Evolutionary conservation across 1,140 invertebrate genomes (phyloP).

Genomic region (Heliothis virescens): DNA sequence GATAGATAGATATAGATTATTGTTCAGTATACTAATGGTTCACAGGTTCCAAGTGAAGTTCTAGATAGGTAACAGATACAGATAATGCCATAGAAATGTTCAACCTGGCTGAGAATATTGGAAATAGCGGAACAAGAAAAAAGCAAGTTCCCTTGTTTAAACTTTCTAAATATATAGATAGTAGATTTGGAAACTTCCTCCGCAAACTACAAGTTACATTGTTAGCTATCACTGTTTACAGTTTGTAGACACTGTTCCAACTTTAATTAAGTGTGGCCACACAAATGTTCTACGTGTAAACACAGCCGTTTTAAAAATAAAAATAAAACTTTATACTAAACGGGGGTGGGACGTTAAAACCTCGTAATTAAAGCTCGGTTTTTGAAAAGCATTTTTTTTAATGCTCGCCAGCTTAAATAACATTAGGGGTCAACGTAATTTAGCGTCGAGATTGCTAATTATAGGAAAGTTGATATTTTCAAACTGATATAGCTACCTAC

Average conservation of each 20-base stretch:
- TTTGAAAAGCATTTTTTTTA: neutral
- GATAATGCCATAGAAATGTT: no score
- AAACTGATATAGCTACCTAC: no score
- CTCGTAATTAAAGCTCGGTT: neutral
- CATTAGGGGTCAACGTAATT: neutral
- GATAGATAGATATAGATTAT: no score
- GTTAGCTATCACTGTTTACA: constrained; percentile 7
- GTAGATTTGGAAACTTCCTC: neutral
- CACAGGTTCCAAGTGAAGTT: no score
- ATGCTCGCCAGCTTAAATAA: neutral
- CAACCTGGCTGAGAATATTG: no score
- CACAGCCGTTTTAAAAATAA: neutral
- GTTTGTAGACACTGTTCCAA: neutral
- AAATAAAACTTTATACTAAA: neutral
- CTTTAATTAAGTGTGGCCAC: constrained; percentile 39
- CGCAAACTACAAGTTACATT: neutral
- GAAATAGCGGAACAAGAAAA: no score
- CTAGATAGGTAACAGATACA: no score
- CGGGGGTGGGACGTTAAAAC: neutral
- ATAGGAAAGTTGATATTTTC: no score
- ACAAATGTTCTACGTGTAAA: constrained; percentile 27
- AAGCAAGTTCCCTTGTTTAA: no score
- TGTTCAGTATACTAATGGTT: no score
- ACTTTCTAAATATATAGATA: neutral
- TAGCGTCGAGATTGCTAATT: no score